Evolutionary conservation across 2,888 invertebrate species (phyloP).

Genomic region (Ophion ventricosus): DNA sequence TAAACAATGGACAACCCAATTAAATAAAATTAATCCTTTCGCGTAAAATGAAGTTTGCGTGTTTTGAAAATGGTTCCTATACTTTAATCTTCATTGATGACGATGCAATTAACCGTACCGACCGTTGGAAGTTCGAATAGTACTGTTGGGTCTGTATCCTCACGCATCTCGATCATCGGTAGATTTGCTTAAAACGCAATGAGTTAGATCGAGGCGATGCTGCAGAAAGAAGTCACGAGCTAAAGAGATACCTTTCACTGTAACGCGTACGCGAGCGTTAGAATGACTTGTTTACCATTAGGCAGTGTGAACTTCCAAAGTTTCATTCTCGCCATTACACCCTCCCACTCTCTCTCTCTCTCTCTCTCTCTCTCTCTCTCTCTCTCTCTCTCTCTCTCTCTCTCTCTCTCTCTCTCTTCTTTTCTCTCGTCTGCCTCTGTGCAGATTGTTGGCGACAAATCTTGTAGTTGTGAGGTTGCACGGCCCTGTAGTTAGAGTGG

Average conservation of each 20-base stretch:
- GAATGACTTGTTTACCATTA: conserved; percentile 47
- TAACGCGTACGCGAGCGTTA: conserved; percentile 43
- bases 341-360: conserved; percentile 31
- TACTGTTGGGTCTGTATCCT: conserved; percentile 29
- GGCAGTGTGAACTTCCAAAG: conserved; percentile 57
- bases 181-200: conserved; percentile 49
- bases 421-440: conserved; percentile 28
- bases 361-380: conserved; percentile 29
- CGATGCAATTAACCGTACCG: neutral
- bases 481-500: conserved; percentile 18
- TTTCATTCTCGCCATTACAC: conserved; percentile 51
- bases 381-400: conserved; percentile 29
- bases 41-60: neutral
- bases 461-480: conserved; percentile 40
- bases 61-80: neutral
- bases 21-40: neutral
- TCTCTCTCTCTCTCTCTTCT: conserved; percentile 33
- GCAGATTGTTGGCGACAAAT: conserved; percentile 61
- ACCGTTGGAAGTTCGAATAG: neutral
- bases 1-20: neutral
- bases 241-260: conserved; percentile 34
- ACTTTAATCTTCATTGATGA: neutral
- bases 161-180: conserved; percentile 16
- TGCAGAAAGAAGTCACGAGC: neutral
- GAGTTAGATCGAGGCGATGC: conserved; percentile 40